Base-by-base conservation (phyloP, 2,888 invertebrate genomes). In the Melinaea marsaeus region DNA sequence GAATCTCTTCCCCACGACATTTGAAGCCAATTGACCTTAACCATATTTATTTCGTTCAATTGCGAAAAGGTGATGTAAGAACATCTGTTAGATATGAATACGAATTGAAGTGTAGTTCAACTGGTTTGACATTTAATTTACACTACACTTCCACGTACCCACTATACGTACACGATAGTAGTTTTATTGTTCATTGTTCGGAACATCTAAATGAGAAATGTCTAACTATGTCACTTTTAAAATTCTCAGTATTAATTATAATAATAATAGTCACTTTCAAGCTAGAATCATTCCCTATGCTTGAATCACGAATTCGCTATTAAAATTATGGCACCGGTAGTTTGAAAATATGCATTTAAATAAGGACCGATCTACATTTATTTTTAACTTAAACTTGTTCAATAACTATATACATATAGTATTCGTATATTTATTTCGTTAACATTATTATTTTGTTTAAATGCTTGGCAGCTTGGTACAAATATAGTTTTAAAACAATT, bases 91-190 rank as follows among this genome's bases (percentile, higher is more conserved):
- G 57, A 42, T 55, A 63, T 64, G 62, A 69, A 71, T 69, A 59
- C 61, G 64, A 72, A 74, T 70, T 69, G 69, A 69, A 69, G 67
- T 56, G 35, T n/a, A 48, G 68, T 71, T 73, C 73, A 71, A 71
- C 33, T 68, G 67, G 65, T 66, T 66, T 74, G 74, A 74, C 74
- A 68, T 74, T 71, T 69, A 66, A 73, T 72, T 73, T 68, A 68
- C 71, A 71, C 72, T 61, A 46, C 55, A 46, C 58, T 68, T 65
- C 65, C 65, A 64, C 62, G 63, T 65, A 64, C 22, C 22, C 1
- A 22, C 42, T 60, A 48, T 55, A 57, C 55, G 45, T 45, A 58
- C 48, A 55, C 62, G 62, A 58, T 56, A 42, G 61, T 58, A 54
- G 48, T 60, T 58, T 58, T 58, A 61, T 48, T 59, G 66, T 57